Conservation (phyloP, 1,140 invertebrate genomes). For the Temnothorax nylanderi region DNA sequence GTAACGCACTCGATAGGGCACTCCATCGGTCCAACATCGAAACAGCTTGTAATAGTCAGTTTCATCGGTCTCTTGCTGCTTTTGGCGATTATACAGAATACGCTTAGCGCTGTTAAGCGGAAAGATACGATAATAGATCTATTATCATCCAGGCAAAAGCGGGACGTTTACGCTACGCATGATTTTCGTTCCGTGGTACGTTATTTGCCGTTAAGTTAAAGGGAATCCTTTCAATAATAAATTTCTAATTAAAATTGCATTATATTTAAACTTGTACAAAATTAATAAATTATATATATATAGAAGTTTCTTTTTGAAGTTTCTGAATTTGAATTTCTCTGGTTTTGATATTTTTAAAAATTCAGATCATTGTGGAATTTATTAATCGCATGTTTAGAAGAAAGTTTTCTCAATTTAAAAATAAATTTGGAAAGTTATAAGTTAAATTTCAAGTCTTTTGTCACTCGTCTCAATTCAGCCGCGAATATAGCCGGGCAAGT, state of each 20-base stretch:
- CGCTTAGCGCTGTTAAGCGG: conserved; percentile 77
- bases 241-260: neutral
- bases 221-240: neutral
- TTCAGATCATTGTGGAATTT: neutral
- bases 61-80: conserved; percentile 83
- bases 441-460: neutral
- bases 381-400: neutral
- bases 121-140: conserved; percentile 79
- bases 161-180: conserved; percentile 71
- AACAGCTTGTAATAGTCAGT: conserved; percentile 82
- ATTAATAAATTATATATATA: neutral
- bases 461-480: neutral
- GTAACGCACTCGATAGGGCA: conserved; percentile 71
- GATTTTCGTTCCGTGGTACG: conserved; percentile 74
- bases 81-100: conserved; percentile 83
- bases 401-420: neutral
- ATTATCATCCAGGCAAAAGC: conserved; percentile 77
- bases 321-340: neutral
- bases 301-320: neutral
- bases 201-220: neutral
- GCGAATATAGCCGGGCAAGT: neutral
- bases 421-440: neutral
- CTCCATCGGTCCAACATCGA: conserved; percentile 77
- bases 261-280: neutral
- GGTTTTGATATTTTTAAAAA: neutral